phyloP scores from a whole-genome alignment of 2,113 vertebrate genomes.

The Myotis brandtii region DNA sequence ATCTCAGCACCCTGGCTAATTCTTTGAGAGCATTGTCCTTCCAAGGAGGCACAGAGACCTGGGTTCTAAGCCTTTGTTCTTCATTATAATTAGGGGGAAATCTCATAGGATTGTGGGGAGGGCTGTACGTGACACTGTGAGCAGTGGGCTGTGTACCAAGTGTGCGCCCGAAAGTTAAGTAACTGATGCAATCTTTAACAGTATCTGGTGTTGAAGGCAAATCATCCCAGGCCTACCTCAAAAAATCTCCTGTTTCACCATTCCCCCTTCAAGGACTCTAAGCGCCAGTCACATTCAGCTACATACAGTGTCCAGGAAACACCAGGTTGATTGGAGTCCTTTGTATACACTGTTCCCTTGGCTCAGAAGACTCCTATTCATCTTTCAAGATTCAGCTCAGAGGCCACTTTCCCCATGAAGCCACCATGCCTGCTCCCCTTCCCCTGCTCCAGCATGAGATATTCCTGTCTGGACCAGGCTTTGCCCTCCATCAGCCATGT shows the following conservation, averaged over 20 bases:
- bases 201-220: neutral
- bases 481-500: neutral
- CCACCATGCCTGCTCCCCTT: neutral
- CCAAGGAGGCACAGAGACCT: neutral
- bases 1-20: neutral
- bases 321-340: neutral
- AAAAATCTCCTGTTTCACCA: neutral
- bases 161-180: neutral
- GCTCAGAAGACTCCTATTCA: neutral
- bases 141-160: neutral
- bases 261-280: neutral
- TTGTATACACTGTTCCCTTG: neutral
- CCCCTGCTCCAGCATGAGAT: neutral
- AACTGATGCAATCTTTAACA: neutral
- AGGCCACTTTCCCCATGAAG: neutral
- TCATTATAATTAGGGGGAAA: neutral
- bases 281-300: neutral
- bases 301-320: neutral
- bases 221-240: neutral
- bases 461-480: neutral
- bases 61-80: neutral
- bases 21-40: neutral
- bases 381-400: neutral
- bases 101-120: neutral
- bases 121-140: neutral